Percentiles rank a stretch among this genome's conserved stretches.
phyloP scores from a whole-genome alignment of 2,113 vertebrate species.

The Telmatochromis brichardi region DNA sequence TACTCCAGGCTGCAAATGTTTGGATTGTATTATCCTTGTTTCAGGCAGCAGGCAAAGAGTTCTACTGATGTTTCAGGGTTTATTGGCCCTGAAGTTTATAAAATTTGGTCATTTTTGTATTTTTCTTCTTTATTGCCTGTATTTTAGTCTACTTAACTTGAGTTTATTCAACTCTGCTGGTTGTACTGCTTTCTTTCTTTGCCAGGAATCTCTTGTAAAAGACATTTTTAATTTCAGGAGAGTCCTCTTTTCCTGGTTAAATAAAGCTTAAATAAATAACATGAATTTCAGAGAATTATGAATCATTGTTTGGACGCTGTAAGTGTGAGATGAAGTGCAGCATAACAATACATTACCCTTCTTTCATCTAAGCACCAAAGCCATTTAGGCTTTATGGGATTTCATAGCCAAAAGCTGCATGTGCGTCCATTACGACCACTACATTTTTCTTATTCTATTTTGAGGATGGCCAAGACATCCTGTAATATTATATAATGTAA shows the following conservation, averaged over 20 bases:
- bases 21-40: neutral
- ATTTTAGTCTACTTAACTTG: neutral
- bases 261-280: neutral
- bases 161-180: neutral
- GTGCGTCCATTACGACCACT: neutral
- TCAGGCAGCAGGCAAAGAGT: neutral
- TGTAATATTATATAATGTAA: neutral
- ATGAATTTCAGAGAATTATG: neutral
- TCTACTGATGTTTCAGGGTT: neutral
- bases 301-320: neutral
- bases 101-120: neutral
- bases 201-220: neutral
- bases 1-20: neutral
- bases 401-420: neutral
- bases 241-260: neutral
- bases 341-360: neutral
- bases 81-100: neutral
- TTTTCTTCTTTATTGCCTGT: neutral
- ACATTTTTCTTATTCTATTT: neutral
- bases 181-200: neutral
- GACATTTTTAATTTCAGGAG: neutral
- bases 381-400: neutral
- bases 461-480: neutral
- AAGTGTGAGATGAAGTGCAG: neutral
- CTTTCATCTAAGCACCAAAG: neutral